Percentiles rank a stretch among this genome's conserved stretches.
These are phyloP conservation scores for Nixonia krombeini DNA, from an alignment of 1,140 invertebrate genomes.

Conservation along the genomic window DNA sequence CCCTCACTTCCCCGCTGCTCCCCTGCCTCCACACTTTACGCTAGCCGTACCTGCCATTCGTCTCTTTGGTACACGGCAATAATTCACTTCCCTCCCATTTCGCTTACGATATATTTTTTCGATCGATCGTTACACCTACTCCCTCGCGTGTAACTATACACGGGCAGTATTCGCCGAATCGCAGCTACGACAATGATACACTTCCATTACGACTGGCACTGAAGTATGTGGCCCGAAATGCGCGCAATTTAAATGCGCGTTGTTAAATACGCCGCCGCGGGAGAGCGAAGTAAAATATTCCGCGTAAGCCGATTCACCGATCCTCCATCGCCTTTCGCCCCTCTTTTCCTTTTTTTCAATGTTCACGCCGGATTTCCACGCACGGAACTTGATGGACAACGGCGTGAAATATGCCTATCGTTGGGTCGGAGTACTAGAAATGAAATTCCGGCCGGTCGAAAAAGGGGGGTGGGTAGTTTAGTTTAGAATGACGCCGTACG, in stretches of 20 bases:
- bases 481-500: too few relatives aligned
- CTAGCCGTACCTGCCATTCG: conserved; percentile 45
- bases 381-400: too few relatives aligned
- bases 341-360: too few relatives aligned
- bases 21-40: conserved; percentile 22
- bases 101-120: conserved; percentile 56
- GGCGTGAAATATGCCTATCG: too few relatives aligned
- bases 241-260: conserved; percentile 41
- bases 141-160: conserved; percentile 44
- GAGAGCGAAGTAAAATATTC: conserved; percentile 38
- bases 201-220: conserved; percentile 44
- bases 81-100: conserved; percentile 66
- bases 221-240: conserved; percentile 38
- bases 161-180: conserved; percentile 37
- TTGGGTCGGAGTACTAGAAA: too few relatives aligned
- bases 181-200: conserved; percentile 44
- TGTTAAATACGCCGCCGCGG: conserved; percentile 36
- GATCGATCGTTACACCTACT: conserved; percentile 48
- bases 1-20: too few relatives aligned
- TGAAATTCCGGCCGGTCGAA: too few relatives aligned
- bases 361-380: too few relatives aligned
- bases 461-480: too few relatives aligned
- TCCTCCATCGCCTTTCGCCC: too few relatives aligned
- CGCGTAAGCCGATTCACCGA: conserved; percentile 27
- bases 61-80: conserved; percentile 56